Conservation (phyloP, 35 echinoderm and acorn worm genomes). For the Acanthaster planci region DNA sequence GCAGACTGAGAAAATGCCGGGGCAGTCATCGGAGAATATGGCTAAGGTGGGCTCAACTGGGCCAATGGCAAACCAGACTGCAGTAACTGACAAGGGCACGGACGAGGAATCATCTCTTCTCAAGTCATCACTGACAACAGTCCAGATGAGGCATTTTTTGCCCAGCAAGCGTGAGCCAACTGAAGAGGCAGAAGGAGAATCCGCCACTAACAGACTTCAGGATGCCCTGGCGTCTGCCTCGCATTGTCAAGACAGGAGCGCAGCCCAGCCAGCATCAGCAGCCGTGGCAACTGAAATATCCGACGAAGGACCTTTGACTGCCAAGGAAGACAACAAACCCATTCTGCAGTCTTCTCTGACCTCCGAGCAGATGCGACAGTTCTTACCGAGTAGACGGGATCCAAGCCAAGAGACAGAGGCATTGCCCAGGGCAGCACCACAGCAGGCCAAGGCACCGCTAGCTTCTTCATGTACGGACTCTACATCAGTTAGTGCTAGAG, state of each 20-base stretch:
- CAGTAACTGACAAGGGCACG: neutral
- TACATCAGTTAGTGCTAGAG: too few species aligned
- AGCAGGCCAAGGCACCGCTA: neutral
- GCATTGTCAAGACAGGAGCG: neutral
- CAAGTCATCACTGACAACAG: neutral
- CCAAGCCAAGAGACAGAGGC: too few species aligned
- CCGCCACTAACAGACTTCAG: neutral
- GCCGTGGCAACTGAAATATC: neutral
- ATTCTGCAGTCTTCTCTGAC: neutral
- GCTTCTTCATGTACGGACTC: too few species aligned
- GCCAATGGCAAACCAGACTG: neutral
- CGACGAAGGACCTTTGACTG: neutral
- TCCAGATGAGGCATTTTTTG: neutral
- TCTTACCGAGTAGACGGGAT: too few species aligned
- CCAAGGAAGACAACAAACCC: neutral
- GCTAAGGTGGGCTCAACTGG: neutral
- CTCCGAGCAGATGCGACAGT: neutral
- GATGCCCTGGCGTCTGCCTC: neutral
- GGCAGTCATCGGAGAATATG: neutral
- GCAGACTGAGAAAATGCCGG: conserved; percentile 14
- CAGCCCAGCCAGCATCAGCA: neutral
- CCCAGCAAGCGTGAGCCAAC: conserved; percentile 2
- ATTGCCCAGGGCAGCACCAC: too few species aligned
- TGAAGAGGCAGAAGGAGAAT: neutral
- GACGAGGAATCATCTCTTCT: neutral